Percentiles rank a stretch among this genome's conserved stretches.
Evolutionary conservation across 2,888 invertebrate species (phyloP).

Genomic region (Xiphydria camelus): DNA sequence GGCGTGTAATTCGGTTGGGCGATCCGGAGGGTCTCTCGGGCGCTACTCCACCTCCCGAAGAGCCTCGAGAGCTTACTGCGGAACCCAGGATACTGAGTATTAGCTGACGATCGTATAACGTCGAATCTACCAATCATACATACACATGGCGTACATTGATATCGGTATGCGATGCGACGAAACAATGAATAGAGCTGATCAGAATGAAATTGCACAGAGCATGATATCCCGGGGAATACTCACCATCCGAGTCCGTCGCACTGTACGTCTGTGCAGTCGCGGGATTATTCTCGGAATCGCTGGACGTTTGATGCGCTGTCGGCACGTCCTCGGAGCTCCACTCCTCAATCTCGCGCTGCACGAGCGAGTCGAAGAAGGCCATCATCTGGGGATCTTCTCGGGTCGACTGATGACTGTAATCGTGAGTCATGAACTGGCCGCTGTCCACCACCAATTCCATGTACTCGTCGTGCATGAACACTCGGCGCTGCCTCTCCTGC

Average conservation of each 20-base stretch:
- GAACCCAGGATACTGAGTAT: slow-evolving; percentile 42
- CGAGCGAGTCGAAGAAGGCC: slow-evolving; percentile 93
- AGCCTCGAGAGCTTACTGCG: slow-evolving; percentile 31
- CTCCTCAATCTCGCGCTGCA: slow-evolving; percentile 87
- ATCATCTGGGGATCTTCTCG: slow-evolving; percentile 93
- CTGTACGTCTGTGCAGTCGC: slow-evolving; percentile 53
- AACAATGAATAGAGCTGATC: too few relatives aligned
- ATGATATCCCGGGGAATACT: neutral
- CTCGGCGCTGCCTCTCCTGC: slow-evolving; percentile 61
- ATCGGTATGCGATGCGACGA: too few relatives aligned
- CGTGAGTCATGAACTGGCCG: slow-evolving; percentile 83
- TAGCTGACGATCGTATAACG: slow-evolving; percentile 38
- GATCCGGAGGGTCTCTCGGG: slow-evolving; percentile 56
- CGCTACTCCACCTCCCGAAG: slow-evolving; percentile 32
- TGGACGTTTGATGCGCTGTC: slow-evolving; percentile 39
- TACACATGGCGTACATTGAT: neutral
- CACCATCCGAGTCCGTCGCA: slow-evolving; percentile 55
- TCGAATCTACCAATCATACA: slow-evolving; percentile 34
- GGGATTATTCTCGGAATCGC: slow-evolving; percentile 44
- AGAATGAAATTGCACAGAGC: neutral
- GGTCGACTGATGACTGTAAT: slow-evolving; percentile 85
- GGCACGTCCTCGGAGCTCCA: slow-evolving; percentile 66
- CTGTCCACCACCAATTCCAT: slow-evolving; percentile 78
- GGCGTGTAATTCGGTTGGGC: slow-evolving; percentile 71
- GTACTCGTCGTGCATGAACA: slow-evolving; percentile 82